Evolutionary conservation across 2,888 invertebrate genomes (phyloP).

Genomic region (Dione juno): DNA sequence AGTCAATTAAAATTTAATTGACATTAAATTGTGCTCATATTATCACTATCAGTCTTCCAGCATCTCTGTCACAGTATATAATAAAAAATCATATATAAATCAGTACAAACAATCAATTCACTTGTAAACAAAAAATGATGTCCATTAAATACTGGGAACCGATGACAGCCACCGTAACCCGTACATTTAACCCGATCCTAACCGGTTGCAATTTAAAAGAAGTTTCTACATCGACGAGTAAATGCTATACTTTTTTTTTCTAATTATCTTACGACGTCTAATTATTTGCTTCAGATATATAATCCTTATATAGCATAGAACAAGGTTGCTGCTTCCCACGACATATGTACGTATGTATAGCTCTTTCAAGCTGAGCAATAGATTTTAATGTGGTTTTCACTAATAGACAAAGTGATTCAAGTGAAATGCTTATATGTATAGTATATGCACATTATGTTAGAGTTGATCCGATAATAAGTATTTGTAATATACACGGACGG

Average conservation of each 20-base stretch:
- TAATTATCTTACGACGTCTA: conserved; percentile 1
- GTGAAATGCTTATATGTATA: no score
- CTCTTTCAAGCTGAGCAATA: no score
- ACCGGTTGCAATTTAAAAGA: conserved; percentile 19
- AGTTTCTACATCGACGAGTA: conserved; percentile 15
- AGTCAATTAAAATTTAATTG: not conserved
- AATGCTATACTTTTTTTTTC: conserved; percentile 1
- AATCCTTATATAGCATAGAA: not conserved
- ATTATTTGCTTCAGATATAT: not conserved
- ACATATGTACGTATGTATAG: no score
- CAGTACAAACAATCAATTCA: not conserved
- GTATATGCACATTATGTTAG: no score
- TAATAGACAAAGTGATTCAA: no score
- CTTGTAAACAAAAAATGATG: not conserved
- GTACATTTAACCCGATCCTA: conserved; percentile 8
- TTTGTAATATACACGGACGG: not conserved
- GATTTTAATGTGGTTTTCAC: no score
- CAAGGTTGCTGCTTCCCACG: not conserved
- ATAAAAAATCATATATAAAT: not conserved
- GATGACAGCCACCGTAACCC: conserved; percentile 17
- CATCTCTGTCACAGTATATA: no score
- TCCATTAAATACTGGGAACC: conserved; percentile 13
- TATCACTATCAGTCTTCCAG: no score
- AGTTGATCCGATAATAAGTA: no score
- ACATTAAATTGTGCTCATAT: not conserved